Evolutionary conservation across 2,113 vertebrate species (phyloP).

Genomic region (Tauraco erythrolophus): DNA sequence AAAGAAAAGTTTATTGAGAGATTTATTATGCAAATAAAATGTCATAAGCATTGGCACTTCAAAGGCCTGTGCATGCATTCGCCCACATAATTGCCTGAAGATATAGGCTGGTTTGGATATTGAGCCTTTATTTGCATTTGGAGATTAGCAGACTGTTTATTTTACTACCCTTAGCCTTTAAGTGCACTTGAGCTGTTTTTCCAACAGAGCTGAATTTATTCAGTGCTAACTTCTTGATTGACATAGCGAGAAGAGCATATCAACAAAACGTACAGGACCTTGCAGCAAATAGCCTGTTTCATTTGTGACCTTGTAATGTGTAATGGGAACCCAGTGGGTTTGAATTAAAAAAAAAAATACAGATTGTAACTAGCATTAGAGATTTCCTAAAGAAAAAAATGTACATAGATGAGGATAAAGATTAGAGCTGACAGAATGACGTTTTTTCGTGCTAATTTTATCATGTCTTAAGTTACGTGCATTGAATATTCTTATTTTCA

Average conservation of each 20-base stretch:
- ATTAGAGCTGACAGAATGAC: background rate
- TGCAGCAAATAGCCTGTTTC: background rate
- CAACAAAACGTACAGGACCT: background rate
- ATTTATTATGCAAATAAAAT: constrained; percentile 36
- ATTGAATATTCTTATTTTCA: background rate
- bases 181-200: constrained; percentile 52
- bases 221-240: constrained; percentile 44
- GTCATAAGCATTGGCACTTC: constrained; percentile 15
- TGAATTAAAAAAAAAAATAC: background rate
- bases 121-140: constrained; percentile 50
- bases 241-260: background rate
- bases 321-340: background rate
- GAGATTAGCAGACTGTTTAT: constrained; percentile 55
- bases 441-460: background rate
- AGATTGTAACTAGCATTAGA: background rate
- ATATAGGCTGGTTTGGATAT: background rate
- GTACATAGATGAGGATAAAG: background rate
- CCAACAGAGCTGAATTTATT: constrained; percentile 38
- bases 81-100: constrained; percentile 10
- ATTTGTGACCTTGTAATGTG: background rate
- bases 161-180: constrained; percentile 25
- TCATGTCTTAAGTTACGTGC: background rate
- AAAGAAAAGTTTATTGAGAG: background rate
- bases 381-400: background rate
- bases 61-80: background rate